Percentiles rank a stretch among this genome's conserved stretches.
These are phyloP conservation scores for Leptocoma aspasia DNA, from an alignment of 2,113 vertebrate genomes.

Conservation along the genomic window DNA sequence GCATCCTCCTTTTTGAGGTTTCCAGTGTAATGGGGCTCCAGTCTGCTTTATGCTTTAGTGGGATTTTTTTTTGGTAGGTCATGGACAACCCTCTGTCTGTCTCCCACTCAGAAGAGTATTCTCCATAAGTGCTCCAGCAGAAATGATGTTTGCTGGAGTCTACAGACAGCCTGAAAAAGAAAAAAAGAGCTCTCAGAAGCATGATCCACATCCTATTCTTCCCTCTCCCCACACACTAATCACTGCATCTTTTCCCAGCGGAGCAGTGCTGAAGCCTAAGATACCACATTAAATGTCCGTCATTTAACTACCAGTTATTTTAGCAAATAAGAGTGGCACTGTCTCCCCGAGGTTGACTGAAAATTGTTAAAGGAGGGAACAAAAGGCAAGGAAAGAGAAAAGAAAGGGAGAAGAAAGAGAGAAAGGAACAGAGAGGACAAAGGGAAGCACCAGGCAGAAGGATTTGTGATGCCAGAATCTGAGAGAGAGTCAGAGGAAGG, in stretches of 20 bases:
- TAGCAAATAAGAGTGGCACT: constrained; percentile 57
- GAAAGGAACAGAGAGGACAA: constrained; percentile 1
- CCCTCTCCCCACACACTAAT: constrained; percentile 36
- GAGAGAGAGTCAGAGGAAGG: not conserved
- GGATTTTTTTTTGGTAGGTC: not conserved
- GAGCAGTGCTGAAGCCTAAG: constrained; percentile 29
- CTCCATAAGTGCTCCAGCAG: not conserved
- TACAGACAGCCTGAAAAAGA: not conserved
- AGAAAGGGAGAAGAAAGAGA: not conserved
- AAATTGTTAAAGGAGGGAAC: not conserved
- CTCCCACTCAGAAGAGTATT: not conserved
- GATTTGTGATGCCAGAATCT: not conserved
- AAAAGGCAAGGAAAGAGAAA: not conserved
- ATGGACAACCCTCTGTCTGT: not conserved
- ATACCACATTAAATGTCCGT: constrained; percentile 31
- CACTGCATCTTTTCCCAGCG: not conserved
- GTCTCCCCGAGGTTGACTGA: constrained; percentile 35
- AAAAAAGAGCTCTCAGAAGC: not conserved
- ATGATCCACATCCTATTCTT: constrained; percentile 50
- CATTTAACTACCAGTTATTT: constrained; percentile 53
- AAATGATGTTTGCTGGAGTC: not conserved
- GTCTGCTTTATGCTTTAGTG: not conserved
- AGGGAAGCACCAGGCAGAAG: not conserved
- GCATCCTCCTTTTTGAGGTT: not conserved
- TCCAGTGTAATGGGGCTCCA: not conserved